Conservation (phyloP, 2,797 vertebrate genomes). For the Pipistrellus kuhlii region DNA sequence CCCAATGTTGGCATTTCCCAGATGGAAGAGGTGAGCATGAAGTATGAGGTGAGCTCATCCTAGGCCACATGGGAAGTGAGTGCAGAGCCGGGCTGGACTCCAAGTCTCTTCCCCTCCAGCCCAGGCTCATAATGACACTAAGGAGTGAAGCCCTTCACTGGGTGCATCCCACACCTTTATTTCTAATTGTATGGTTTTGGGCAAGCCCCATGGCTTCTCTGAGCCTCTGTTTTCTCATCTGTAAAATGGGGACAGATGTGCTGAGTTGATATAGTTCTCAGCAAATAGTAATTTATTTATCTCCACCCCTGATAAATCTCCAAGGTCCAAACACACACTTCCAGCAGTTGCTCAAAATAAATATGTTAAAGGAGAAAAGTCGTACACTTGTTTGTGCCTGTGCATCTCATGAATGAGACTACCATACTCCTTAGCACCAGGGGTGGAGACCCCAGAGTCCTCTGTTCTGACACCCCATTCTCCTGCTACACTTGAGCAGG, state of each 20-base stretch:
- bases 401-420: not conserved
- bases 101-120: not conserved
- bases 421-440: fast-evolving
- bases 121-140: not conserved
- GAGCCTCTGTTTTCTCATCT: not conserved
- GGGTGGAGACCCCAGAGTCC: not conserved
- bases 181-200: not conserved
- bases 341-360: not conserved
- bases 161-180: not conserved
- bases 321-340: not conserved
- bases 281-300: not conserved
- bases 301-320: not conserved
- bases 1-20: not conserved
- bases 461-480: not conserved
- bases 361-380: not conserved
- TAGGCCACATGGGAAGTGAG: not conserved
- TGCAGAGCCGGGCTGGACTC: not conserved
- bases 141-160: not conserved
- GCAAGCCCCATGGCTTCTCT: not conserved
- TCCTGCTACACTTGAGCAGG: not conserved
- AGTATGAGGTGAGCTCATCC: not conserved
- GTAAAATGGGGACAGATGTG: not conserved
- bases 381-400: fast-evolving
- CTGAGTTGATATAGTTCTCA: not conserved
- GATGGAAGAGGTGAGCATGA: not conserved